Conservation (phyloP, 2,797 vertebrate genomes). For the Tragelaphus eurycerus region DNA sequence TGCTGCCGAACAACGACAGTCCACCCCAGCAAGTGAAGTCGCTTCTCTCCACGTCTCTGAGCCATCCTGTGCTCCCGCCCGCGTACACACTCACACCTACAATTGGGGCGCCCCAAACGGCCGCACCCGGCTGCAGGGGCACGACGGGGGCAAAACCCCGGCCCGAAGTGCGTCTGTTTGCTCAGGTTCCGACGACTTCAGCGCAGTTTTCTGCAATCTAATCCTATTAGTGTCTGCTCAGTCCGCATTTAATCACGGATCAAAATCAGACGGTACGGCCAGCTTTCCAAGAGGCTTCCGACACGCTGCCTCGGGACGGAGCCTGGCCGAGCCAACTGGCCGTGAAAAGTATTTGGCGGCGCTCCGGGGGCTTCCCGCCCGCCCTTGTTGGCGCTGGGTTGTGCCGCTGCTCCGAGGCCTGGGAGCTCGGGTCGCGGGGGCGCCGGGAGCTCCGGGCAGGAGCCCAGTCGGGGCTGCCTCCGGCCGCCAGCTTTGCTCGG, state of each 20-base stretch:
- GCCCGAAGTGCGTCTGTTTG: constrained; percentile 51
- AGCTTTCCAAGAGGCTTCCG: constrained; percentile 67
- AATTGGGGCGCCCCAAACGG: neutral
- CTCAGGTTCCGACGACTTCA: constrained; percentile 68
- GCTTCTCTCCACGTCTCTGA: neutral
- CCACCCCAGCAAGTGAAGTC: neutral
- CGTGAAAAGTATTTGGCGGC: constrained; percentile 67
- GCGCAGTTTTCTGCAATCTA: constrained; percentile 74
- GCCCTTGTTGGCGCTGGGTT: neutral
- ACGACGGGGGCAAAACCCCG: neutral
- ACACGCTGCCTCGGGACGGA: constrained; percentile 43
- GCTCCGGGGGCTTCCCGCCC: constrained; percentile 67
- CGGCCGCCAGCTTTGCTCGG: constrained; percentile 2
- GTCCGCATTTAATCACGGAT: constrained; percentile 76
- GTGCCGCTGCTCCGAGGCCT: neutral
- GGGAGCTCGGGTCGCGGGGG: neutral
- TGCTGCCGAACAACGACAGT: neutral
- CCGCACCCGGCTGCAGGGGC: constrained; percentile 36
- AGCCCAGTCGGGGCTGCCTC: constrained; percentile 22
- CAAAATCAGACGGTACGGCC: constrained; percentile 58
- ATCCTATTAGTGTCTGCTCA: constrained; percentile 78
- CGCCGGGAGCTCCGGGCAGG: neutral
- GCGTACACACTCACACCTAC: constrained; percentile 20
- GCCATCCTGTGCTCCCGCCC: neutral
- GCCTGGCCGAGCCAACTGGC: constrained; percentile 42